Conservation (phyloP, 2,113 vertebrate species). For the Cyprinus carpio region DNA sequence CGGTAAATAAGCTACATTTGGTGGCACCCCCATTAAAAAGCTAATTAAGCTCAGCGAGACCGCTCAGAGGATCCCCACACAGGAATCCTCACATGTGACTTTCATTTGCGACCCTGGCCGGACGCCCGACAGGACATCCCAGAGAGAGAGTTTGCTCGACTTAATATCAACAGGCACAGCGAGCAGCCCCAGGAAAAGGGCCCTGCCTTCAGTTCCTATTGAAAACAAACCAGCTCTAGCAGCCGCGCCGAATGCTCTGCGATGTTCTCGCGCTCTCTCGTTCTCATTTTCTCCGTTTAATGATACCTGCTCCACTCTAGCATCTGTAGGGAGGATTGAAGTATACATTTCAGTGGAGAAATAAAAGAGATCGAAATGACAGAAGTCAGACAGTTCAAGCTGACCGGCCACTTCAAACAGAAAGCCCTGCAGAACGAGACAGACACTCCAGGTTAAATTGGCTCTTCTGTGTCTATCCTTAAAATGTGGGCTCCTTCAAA, state of each 20-base stretch:
- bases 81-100: constrained; percentile 74
- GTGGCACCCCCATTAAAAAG: constrained; percentile 47
- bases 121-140: constrained; percentile 78
- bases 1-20: constrained; percentile 38
- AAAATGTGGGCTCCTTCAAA: constrained; percentile 87
- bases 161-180: constrained; percentile 73
- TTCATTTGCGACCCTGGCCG: constrained; percentile 73
- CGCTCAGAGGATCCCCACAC: constrained; percentile 32
- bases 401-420: constrained; percentile 96
- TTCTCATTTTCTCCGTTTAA: constrained; percentile 75
- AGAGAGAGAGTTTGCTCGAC: constrained; percentile 75
- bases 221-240: constrained; percentile 67
- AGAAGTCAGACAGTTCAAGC: constrained; percentile 98
- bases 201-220: constrained; percentile 65
- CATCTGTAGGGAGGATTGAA: constrained; percentile 92
- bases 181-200: constrained; percentile 59
- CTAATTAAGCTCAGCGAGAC: constrained; percentile 46
- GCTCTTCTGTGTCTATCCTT: constrained; percentile 79
- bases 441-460: constrained; percentile 98
- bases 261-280: neutral
- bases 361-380: constrained; percentile 94
- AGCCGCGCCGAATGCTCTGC: neutral
- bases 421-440: constrained; percentile 87
- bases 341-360: constrained; percentile 91
- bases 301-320: constrained; percentile 95